Conservation (phyloP, 2,797 vertebrate species). For the Brachyrhaphis roseni region DNA sequence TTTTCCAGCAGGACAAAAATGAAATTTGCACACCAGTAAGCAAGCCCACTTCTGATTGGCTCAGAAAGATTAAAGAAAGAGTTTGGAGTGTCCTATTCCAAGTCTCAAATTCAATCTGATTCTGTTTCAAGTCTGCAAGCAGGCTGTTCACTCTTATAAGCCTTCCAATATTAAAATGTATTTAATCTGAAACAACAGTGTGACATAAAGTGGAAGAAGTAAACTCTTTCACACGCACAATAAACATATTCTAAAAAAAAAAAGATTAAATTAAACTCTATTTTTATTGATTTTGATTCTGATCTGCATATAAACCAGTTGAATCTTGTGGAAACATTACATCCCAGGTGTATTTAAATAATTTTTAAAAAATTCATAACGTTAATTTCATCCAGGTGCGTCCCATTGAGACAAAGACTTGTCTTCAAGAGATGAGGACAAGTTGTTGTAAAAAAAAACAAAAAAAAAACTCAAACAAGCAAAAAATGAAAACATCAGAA, state of each 20-base stretch:
- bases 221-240: background rate
- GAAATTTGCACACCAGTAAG: too few species aligned
- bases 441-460: background rate
- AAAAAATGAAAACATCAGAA: background rate
- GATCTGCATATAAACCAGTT: background rate
- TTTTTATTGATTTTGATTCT: background rate
- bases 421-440: background rate
- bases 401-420: background rate
- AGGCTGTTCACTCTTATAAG: too few species aligned
- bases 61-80: too few species aligned
- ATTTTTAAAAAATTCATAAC: too few species aligned
- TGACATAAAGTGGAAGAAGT: background rate
- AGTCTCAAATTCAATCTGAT: too few species aligned
- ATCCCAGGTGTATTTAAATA: background rate
- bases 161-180: background rate
- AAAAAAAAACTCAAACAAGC: too few species aligned
- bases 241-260: background rate
- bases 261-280: background rate
- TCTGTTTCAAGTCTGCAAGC: too few species aligned
- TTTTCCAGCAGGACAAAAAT: too few species aligned
- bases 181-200: background rate
- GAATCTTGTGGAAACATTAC: background rate
- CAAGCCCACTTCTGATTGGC: too few species aligned
- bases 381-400: background rate
- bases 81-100: too few species aligned